These are phyloP conservation scores for Erebia epiphron DNA, from an alignment of 2,888 invertebrate genomes.

Conservation along the genomic window DNA sequence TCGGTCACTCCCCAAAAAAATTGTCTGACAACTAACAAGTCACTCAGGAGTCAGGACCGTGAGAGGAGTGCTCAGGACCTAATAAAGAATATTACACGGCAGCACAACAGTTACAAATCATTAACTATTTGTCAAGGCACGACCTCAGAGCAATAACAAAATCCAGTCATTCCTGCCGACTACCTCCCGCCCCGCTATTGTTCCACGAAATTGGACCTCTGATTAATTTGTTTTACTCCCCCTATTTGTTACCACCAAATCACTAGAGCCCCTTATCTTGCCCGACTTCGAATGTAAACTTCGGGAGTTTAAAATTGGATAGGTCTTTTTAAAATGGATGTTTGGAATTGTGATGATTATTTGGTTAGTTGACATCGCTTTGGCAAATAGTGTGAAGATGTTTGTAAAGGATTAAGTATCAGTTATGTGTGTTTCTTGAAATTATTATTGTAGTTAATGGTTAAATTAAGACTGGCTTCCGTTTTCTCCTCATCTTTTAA, in stretches of 20 bases:
- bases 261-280: slow-evolving; percentile 48
- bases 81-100: neutral
- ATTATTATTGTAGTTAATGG: neutral
- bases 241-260: slow-evolving; percentile 67
- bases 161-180: slow-evolving; percentile 54
- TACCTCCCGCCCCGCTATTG: slow-evolving; percentile 61
- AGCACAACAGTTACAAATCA: slow-evolving; percentile 34
- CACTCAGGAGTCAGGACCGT: too few species aligned
- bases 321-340: slow-evolving; percentile 34
- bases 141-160: slow-evolving; percentile 52
- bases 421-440: slow-evolving; percentile 20
- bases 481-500: too few species aligned
- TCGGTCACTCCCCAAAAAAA: neutral
- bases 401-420: slow-evolving; percentile 47
- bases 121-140: slow-evolving; percentile 39
- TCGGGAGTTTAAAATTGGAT: slow-evolving; percentile 43
- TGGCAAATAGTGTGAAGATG: slow-evolving; percentile 61
- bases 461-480: too few species aligned
- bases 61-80: neutral
- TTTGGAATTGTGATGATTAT: slow-evolving; percentile 48
- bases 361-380: slow-evolving; percentile 71
- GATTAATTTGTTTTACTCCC: slow-evolving; percentile 79
- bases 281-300: slow-evolving; percentile 31
- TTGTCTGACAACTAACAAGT: neutral
- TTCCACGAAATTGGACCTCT: slow-evolving; percentile 77